Percentiles rank a stretch among this genome's conserved stretches.
phyloP scores from a whole-genome alignment of 1,140 invertebrate species.

The Carposina sasakii region DNA sequence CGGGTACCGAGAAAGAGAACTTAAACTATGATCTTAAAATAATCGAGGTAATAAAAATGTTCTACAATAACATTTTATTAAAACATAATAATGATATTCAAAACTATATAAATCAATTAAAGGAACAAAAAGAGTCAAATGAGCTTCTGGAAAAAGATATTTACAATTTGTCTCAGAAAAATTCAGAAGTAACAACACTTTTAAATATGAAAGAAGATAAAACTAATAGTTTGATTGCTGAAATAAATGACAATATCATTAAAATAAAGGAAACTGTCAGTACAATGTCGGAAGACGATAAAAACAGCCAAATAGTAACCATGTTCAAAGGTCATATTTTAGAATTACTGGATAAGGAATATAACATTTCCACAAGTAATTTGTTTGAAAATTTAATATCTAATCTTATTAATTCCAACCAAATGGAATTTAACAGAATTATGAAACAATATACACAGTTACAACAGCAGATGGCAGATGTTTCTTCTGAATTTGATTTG shows the following conservation, averaged over 20 bases:
- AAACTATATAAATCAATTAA: conserved; percentile 51
- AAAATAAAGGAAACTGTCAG: conserved; percentile 14
- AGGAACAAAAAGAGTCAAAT: conserved; percentile 45
- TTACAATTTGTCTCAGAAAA: conserved; percentile 23
- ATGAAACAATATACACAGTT: conserved; percentile 28
- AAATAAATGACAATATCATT: conserved; percentile 24
- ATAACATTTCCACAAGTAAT: conserved; percentile 27
- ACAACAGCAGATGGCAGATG: conserved; percentile 27
- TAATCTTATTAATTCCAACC: conserved; percentile 27
- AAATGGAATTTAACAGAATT: conserved; percentile 28
- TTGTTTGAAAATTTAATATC: conserved; percentile 41
- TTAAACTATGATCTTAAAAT: conserved; percentile 41
- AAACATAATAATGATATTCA: conserved; percentile 52
- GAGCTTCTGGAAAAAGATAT: conserved; percentile 32
- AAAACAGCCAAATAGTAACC: conserved; percentile 19
- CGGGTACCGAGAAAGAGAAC: conserved; percentile 28
- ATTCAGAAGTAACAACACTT: conserved; percentile 26
- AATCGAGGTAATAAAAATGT: conserved; percentile 54
- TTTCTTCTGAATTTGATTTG: conserved; percentile 25
- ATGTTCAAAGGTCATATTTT: conserved; percentile 44
- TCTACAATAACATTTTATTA: conserved; percentile 39
- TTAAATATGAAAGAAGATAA: conserved; percentile 31
- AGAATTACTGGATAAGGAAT: conserved; percentile 39
- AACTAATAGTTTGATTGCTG: conserved; percentile 24
- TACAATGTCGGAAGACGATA: conserved; percentile 9